Evolutionary conservation across 2,113 vertebrate species (phyloP).

Genomic region (Peromyscus californicus): DNA sequence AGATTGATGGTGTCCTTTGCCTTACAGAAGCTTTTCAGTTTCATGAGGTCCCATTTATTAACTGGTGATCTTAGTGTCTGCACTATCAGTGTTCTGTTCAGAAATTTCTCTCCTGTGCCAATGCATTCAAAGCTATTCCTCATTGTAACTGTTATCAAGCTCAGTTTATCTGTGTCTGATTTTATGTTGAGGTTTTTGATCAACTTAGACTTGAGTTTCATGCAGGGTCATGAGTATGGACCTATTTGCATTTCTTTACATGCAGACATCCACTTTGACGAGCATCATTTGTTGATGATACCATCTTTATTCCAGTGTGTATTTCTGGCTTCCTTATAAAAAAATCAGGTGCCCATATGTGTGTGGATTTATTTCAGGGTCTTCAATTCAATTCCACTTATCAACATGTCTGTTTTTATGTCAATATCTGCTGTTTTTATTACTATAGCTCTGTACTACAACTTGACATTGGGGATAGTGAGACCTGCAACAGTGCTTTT

Average conservation of each 20-base stretch:
- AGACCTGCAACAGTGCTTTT: neutral
- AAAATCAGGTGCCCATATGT: too few relatives aligned
- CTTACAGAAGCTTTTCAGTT: neutral
- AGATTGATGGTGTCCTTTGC: too few relatives aligned
- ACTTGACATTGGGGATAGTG: neutral
- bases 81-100: neutral
- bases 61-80: neutral
- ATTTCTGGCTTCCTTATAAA: neutral
- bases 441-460: neutral
- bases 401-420: too few relatives aligned
- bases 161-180: neutral
- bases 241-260: neutral
- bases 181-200: neutral
- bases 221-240: too few relatives aligned
- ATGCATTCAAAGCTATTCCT: neutral
- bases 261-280: neutral
- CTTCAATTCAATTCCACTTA: too few relatives aligned
- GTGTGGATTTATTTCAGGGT: too few relatives aligned
- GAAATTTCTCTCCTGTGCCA: neutral
- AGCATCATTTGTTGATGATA: neutral
- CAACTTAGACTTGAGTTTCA: neutral
- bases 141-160: neutral
- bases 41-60: neutral
- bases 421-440: neutral
- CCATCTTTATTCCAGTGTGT: neutral